Base-by-base conservation (phyloP, 2,113 vertebrate genomes). In the Catagonus wagneri region DNA sequence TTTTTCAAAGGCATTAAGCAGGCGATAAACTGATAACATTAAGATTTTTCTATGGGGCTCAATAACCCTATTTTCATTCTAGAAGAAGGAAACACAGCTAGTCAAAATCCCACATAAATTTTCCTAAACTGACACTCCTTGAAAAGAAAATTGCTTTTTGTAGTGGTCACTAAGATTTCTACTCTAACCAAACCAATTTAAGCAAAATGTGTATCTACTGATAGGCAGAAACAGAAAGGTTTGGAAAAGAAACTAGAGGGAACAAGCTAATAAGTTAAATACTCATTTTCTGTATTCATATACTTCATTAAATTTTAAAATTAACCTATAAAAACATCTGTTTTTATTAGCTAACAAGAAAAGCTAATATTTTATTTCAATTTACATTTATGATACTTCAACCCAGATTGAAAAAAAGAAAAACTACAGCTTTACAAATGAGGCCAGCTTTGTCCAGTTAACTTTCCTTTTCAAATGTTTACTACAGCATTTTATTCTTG, bases 381-480 rank as follows among this genome's bases (percentile, higher is more conserved):
- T 83, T 89, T 89, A 83, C 27, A 74, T 72, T 95, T 85, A 85
- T 72, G n/a, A 60, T 74, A 78, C 52, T 85, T 96, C 50, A 91
- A 95, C 44, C 23, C 5, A 65, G 39, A 79, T 19, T 76, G 69
- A 79, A 83, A 90, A 86, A 29, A 65, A 90, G 83, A 56, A 20
- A 32, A 87, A 56, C 36, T 92, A n/a, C 3, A 94, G 54, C 36
- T 88, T 29, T 84, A 39, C 6, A 78, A 44, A 50, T 25, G 68
- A 93, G 54, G 44, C 27, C 22, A 65, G 27, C 1, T 13, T 83
- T 80, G 15, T 71, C 69, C 27, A 80, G 29, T 74, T 29, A 65
- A 65, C 34, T 94, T 89, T 60, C 22, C 9, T 81, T 83, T 81
- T 34, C 34, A 93, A 80, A 94, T 79, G 17, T 79, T 93, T 93